Evolutionary conservation across 2,888 invertebrate genomes (phyloP), one percentile per base, ranked within the genome.

Genomic region (Tetragonisca angustula): DNA sequence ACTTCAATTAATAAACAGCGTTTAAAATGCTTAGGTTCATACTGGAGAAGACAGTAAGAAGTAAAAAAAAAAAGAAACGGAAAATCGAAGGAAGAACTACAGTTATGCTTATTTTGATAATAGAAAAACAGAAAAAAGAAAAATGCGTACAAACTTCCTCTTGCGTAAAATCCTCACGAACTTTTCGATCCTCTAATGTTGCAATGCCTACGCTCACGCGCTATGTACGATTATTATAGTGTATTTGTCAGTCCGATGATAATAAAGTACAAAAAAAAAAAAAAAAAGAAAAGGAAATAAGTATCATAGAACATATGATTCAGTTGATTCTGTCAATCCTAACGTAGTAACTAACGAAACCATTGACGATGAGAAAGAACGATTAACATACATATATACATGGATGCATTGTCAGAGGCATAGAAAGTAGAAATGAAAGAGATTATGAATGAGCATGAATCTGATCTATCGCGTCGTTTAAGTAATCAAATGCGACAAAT

Each of bases 131-230:
- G 9, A 19, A 59, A n/a, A 5, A 59, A 59, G 13, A 59, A 54
- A 69, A 61, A 72, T 54, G 49, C 49, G 67, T 49, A 32, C 13
- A 6, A 32, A 32, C 32, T 70, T 43, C 62, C 56, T 56, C 56
- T 52, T 36, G 43, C n/a, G 61, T 68, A 36, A 56, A 59, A 15
- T 59, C 61, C n/a, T 69, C 64, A 62, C 52, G 36, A 43, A 64
- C 36, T 67, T 64, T 62, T 32, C 64, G 70, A 75, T 86, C 76
- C 69, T 78, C 75, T 67, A 73, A 76, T 27, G 43, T 52, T 75
- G 50, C 74, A 75, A 24, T 43, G 43, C 9, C 65, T 49, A 84
- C 73, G 32, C 32, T 76, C 24, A 32, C 36, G 61, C 73, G 59
- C 43, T 43, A 43, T 43, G 2, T 27, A 24, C 71, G 36, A 59